Evolutionary conservation across 2,113 vertebrate species (phyloP).

Genomic region (Trinectes maculatus): DNA sequence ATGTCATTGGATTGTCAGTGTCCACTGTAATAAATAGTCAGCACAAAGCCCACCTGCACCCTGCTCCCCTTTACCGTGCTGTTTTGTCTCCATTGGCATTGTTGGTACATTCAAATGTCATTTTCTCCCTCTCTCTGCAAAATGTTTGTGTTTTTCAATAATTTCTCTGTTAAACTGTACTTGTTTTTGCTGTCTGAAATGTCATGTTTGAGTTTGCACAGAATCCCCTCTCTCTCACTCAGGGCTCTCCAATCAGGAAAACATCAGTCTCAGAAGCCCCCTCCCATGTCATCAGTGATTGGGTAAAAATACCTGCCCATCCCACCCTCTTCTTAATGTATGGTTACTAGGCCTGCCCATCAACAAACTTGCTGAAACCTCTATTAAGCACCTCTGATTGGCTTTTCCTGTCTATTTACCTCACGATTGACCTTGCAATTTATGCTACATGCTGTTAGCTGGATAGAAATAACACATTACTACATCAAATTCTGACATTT

Average conservation of each 20-base stretch:
- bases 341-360: slow-evolving; percentile 56
- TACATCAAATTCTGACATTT: slow-evolving; percentile 9
- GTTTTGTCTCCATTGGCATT: slow-evolving; percentile 69
- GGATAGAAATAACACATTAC: slow-evolving; percentile 31
- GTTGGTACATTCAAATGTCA: slow-evolving; percentile 69
- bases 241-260: slow-evolving; percentile 79
- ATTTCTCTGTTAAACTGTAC: slow-evolving; percentile 77
- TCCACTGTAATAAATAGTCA: slow-evolving; percentile 4
- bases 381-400: slow-evolving; percentile 60
- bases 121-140: slow-evolving; percentile 64
- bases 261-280: slow-evolving; percentile 73
- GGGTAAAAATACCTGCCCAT: slow-evolving; percentile 74
- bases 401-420: slow-evolving; percentile 52
- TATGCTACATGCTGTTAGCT: slow-evolving; percentile 35
- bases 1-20: not conserved
- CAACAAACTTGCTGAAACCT: slow-evolving; percentile 57
- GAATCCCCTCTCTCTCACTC: slow-evolving; percentile 85
- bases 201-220: slow-evolving; percentile 82
- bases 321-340: slow-evolving; percentile 51
- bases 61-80: slow-evolving; percentile 71
- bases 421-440: slow-evolving; percentile 35
- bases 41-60: slow-evolving; percentile 10
- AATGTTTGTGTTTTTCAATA: slow-evolving; percentile 75
- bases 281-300: slow-evolving; percentile 76
- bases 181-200: slow-evolving; percentile 79